Percentiles rank a stretch among this genome's conserved stretches.
Evolutionary conservation across 2,888 invertebrate genomes (phyloP).

Genomic region (Xestia sexstrigata): DNA sequence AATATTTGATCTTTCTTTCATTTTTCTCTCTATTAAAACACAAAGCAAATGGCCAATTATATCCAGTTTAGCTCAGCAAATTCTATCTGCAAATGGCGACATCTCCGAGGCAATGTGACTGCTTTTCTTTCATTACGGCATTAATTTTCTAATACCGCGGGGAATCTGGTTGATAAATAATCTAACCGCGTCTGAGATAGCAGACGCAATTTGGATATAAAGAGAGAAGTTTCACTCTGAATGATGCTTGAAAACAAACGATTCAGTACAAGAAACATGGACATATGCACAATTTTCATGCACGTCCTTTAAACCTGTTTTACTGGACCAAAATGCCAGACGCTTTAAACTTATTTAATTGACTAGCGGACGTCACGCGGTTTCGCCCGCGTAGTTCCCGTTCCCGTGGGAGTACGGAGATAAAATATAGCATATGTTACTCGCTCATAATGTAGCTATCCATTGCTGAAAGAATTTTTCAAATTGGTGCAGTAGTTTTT

Average conservation of each 20-base stretch:
- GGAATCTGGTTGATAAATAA: slow-evolving; percentile 61
- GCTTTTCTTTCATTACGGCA: slow-evolving; percentile 59
- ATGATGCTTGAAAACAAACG: neutral
- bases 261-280: neutral
- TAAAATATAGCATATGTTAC: no score
- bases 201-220: neutral
- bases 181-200: slow-evolving; percentile 62
- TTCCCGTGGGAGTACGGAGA: no score
- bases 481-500: no score
- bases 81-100: slow-evolving; percentile 20
- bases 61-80: slow-evolving; percentile 14
- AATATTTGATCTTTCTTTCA: neutral
- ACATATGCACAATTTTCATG: neutral
- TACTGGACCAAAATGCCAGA: neutral
- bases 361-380: no score
- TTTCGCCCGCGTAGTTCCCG: no score
- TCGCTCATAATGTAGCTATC: no score
- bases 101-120: slow-evolving; percentile 49
- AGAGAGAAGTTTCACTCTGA: slow-evolving; percentile 4
- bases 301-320: neutral
- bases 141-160: slow-evolving; percentile 59
- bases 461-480: no score
- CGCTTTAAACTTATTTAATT: no score
- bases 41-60: slow-evolving; percentile 25
- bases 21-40: neutral